These are phyloP conservation scores for Chironomus tentans DNA, from an alignment of 2,888 invertebrate genomes.

Conservation along the genomic window DNA sequence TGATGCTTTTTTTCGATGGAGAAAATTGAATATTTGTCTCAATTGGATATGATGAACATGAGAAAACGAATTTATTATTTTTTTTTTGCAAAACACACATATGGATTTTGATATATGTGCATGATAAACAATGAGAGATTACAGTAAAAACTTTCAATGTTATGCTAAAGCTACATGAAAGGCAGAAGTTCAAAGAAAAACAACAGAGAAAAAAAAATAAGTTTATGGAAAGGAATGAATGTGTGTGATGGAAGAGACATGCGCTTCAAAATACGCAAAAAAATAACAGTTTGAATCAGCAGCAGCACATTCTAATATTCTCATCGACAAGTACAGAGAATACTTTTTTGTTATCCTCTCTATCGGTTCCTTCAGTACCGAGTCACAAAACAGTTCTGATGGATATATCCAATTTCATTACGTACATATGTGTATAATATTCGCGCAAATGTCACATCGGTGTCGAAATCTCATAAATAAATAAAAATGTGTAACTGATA, in stretches of 20 bases:
- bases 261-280: slow-evolving; percentile 7
- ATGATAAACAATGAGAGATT: not conserved
- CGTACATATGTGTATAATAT: not conserved
- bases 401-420: not conserved
- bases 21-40: too few relatives aligned
- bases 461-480: not conserved
- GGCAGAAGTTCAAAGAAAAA: not conserved
- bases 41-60: too few relatives aligned
- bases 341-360: not conserved
- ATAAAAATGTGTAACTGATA: not conserved
- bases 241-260: not conserved
- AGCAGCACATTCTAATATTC: not conserved
- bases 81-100: not conserved
- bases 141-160: not conserved
- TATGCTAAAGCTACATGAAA: not conserved
- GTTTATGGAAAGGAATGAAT: not conserved
- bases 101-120: not conserved
- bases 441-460: not conserved
- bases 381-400: not conserved
- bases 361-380: not conserved
- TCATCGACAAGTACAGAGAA: not conserved
- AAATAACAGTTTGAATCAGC: not conserved
- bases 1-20: not conserved
- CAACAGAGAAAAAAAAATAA: not conserved
- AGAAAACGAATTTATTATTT: not conserved